These are phyloP conservation scores for Pseudochirops corinnae DNA, from an alignment of 2,797 vertebrate species.

Conservation along the genomic window DNA sequence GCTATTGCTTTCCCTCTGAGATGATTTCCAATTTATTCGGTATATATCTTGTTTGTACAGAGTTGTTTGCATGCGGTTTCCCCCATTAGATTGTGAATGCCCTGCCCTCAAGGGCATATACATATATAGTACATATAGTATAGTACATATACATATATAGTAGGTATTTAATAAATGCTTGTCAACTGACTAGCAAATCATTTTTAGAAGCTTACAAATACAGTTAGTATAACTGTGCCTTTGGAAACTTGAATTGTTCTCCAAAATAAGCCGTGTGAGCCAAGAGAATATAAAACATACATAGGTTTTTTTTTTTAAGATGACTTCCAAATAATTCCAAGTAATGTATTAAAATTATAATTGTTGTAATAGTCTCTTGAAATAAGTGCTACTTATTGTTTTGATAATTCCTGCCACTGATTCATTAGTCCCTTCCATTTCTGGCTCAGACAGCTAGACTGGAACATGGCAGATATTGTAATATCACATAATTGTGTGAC, in stretches of 20 bases:
- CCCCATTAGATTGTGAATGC: neutral
- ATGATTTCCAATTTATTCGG: neutral
- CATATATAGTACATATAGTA: no score
- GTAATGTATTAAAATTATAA: slow-evolving; percentile 70
- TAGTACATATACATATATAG: no score
- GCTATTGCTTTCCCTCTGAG: neutral
- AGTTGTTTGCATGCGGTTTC: neutral
- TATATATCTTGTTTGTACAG: neutral
- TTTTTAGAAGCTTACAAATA: slow-evolving; percentile 42
- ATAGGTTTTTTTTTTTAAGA: neutral
- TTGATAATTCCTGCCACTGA: slow-evolving; percentile 58
- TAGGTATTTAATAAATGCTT: slow-evolving; percentile 46
- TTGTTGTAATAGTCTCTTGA: slow-evolving; percentile 71
- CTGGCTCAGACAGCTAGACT: slow-evolving; percentile 21
- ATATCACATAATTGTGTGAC: slow-evolving; percentile 36
- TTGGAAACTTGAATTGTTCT: slow-evolving; percentile 64
- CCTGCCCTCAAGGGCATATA: neutral
- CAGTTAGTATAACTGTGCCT: slow-evolving; percentile 54
- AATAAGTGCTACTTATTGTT: slow-evolving; percentile 60
- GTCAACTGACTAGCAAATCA: slow-evolving; percentile 47
- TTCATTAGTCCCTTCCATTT: slow-evolving; percentile 42
- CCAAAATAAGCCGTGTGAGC: slow-evolving; percentile 39
- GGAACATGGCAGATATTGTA: slow-evolving; percentile 33
- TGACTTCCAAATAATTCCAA: slow-evolving; percentile 61
- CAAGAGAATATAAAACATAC: slow-evolving; percentile 61